Evolutionary conservation across 2,797 vertebrate species (phyloP), one percentile per base, ranked within the genome.

Genomic region (Sebastes matsubarae): DNA sequence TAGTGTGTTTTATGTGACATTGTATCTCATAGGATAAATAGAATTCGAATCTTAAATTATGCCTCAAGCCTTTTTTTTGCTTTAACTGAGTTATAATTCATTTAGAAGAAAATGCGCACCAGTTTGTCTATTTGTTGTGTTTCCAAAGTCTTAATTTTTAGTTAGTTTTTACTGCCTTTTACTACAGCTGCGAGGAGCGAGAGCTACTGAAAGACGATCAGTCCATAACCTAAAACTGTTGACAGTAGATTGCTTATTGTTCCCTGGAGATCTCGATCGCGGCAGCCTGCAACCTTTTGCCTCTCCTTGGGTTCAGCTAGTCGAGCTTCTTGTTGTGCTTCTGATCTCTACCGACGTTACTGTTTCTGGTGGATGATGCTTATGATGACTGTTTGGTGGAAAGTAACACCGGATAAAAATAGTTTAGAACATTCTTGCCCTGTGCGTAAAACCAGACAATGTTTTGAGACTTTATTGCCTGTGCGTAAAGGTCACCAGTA

Each of bases 181-280:
- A 34, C 38, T 46, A 3, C 67, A 78, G 78, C 84, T 85, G 72
- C 46, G 76, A 76, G 68, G 76, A 76, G 68, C 9, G 66, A 72
- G 81, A 79, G 79, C 79, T 84, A 77, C 88, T 91, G 88, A 87
- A 90, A 86, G 80, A 78, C 72, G 87, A 91, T 88, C 88, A 74
- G 81, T 86, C 82, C 81, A 88, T 86, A 91, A 89, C 84, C 86
- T 88, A 61, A 77, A 89, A 89, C 90, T 89, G 93, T 93, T 94
- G 93, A 93, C 90, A 93, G 90, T 89, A 77, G 85, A 70, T 87
- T 92, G 79, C 90, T 92, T 94, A 95, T 94, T 94, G 94, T 94
- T 94, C 93, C 93, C 94, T 77, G 77, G 93, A 92, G 94, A 93
- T 77, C 79, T 77, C 24, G 60, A 75, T 75, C 58, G 78, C 92